Percentiles rank a stretch among this genome's conserved stretches.
These are phyloP conservation scores for Gasterosteus nipponicus DNA, from an alignment of 2,113 vertebrate species.

Conservation along the genomic window DNA sequence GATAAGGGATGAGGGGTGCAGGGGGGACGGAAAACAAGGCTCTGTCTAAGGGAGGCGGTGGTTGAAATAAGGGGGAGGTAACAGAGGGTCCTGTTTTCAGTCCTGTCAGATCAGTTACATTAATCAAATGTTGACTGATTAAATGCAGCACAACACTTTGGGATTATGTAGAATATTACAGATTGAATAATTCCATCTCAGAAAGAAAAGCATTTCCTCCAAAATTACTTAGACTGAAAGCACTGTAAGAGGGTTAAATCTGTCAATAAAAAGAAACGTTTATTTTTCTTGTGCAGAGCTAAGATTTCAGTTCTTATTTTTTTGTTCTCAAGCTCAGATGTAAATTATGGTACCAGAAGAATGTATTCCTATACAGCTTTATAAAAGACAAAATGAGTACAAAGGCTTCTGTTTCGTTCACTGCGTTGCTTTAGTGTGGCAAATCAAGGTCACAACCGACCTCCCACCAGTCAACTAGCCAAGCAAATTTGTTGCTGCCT, in stretches of 20 bases:
- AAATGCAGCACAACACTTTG: slow-evolving; percentile 8
- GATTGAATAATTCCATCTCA: background rate
- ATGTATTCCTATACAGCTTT: slow-evolving; percentile 53
- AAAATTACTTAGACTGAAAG: background rate
- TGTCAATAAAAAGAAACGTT: slow-evolving; percentile 43
- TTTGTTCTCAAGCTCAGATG: slow-evolving; percentile 53
- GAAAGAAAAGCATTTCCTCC: background rate
- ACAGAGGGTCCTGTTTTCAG: slow-evolving; percentile 53
- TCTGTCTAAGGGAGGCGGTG: slow-evolving; percentile 37
- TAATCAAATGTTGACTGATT: slow-evolving; percentile 69
- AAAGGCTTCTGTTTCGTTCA: slow-evolving; percentile 56
- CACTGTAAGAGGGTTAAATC: slow-evolving; percentile 37
- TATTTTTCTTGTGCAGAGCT: slow-evolving; percentile 15
- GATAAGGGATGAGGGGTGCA: slow-evolving; percentile 32
- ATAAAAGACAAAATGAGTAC: slow-evolving; percentile 49
- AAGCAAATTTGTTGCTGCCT: slow-evolving; percentile 82
- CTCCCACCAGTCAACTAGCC: slow-evolving; percentile 73
- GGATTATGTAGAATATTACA: background rate
- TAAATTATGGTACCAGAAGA: slow-evolving; percentile 65
- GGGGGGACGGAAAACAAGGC: slow-evolving; percentile 68
- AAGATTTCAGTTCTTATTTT: slow-evolving; percentile 17
- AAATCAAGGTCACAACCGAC: slow-evolving; percentile 38
- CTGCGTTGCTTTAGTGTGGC: slow-evolving; percentile 59
- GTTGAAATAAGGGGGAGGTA: slow-evolving; percentile 55
- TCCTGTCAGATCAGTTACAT: slow-evolving; percentile 66